Base-by-base conservation (phyloP, 1,140 invertebrate species). In the Homalodisca vitripennis region DNA sequence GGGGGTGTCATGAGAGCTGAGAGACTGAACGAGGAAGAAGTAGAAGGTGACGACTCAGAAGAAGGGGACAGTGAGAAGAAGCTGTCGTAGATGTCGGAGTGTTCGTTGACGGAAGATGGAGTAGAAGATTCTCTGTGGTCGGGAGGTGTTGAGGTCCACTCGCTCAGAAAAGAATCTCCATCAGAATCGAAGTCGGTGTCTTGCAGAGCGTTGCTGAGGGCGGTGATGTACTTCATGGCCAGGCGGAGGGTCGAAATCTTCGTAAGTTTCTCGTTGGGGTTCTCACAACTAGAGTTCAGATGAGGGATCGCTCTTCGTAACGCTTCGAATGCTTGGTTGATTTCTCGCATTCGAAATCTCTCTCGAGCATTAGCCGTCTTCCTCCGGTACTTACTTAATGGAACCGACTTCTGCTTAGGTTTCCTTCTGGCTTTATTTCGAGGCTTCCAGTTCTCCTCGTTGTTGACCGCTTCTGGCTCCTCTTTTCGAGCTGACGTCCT, bases 341-440 rank as follows among this genome's bases (percentile, higher is more conserved):
- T 94, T 77, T 94, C 92, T 68, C 88, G 82, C 92, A 95, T 94
- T 65, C 93, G 81, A 66, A 84, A 87, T 31, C 93, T 78, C 79
- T 95, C 93, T 12, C 93, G 79, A 0, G 92, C 91, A 81, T 95
- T 95, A 1, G 93, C 93, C 2, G 92, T 93, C 80, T 92, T 92
- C 70, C 93, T 83, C 24, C 92, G 80, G 79, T 95, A 95, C 79
- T 94, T 95, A 81, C 90, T 93, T 70, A 94, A 82, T 1, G 92
- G 92, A 55, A 92, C 86, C 12, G 92, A 86, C 78, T 88, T 87
- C 64, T 84, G 82, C 78, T 90, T 91, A 27, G 86, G 80, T 71
- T 84, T 66, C 27, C 27, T 62, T 31, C 62, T 69, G n/a, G 53
- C 32, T 3, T 60, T 1, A 30, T 60, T 51, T 41, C 68, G 1